Evolutionary conservation across 2,113 vertebrate genomes (phyloP).

Genomic region (Chiloscyllium plagiosum): DNA sequence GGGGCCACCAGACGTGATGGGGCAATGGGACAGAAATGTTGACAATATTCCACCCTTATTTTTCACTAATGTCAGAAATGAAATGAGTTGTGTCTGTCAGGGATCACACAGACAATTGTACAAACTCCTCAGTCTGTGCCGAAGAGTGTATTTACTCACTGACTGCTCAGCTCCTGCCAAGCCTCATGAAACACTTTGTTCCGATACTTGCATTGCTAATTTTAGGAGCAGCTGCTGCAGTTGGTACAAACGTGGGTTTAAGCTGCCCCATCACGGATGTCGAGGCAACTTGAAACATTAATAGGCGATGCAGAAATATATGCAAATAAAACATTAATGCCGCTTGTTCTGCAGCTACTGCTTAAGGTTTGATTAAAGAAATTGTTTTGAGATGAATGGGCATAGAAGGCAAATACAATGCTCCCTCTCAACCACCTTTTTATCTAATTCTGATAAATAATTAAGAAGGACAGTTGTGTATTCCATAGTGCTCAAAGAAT

Average conservation of each 20-base stretch:
- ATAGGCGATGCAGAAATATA: not conserved
- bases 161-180: not conserved
- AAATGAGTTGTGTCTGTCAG: not conserved
- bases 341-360: not conserved
- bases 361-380: not conserved
- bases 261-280: not conserved
- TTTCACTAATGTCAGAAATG: not conserved
- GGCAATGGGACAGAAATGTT: too few species aligned
- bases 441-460: not conserved
- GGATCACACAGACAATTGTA: not conserved
- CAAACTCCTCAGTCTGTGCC: not conserved
- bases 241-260: not conserved
- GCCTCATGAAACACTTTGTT: not conserved
- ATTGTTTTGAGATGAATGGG: not conserved
- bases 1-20: too few species aligned
- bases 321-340: not conserved
- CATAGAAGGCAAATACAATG: not conserved
- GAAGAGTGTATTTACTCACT: not conserved
- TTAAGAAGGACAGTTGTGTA: not conserved
- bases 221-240: not conserved
- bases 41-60: not conserved
- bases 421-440: not conserved
- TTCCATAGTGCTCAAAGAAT: not conserved
- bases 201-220: not conserved
- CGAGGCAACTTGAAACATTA: not conserved